These are phyloP conservation scores for Oppia nitens DNA, from an alignment of 1,140 invertebrate species.

Conservation along the genomic window DNA sequence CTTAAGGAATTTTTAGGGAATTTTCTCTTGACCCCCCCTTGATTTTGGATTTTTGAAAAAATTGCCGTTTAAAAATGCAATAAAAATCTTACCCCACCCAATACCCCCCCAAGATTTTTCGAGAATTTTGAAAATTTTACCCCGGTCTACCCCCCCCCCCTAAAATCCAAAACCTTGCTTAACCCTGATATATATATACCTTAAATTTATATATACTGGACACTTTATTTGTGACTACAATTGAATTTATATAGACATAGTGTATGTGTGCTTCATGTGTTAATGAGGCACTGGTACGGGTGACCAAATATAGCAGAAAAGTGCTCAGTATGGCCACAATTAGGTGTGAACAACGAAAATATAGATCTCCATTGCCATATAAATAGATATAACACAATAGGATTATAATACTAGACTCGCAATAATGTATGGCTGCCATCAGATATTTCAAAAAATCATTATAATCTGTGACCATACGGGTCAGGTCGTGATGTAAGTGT, in stretches of 20 bases:
- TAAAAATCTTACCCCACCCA: too few species aligned
- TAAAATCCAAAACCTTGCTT: too few species aligned
- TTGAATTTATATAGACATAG: not conserved
- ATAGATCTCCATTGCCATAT: not conserved
- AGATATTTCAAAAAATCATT: not conserved
- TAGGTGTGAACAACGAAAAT: not conserved
- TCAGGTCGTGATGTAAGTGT: not conserved
- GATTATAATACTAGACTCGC: not conserved
- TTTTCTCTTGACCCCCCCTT: too few species aligned
- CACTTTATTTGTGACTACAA: not conserved
- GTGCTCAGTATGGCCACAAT: not conserved
- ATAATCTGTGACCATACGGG: not conserved
- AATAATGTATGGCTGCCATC: not conserved
- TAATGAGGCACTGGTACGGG: not conserved
- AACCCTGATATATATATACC: not conserved
- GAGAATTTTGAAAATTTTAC: too few species aligned
- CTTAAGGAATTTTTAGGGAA: too few species aligned
- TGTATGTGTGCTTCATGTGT: not conserved
- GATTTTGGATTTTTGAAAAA: too few species aligned
- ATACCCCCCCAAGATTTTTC: too few species aligned
- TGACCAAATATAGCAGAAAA: not conserved
- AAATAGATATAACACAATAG: not conserved
- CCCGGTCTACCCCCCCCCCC: too few species aligned
- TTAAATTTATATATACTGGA: not conserved
- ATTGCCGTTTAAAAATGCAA: too few species aligned